Conservation (phyloP, 2,888 invertebrate genomes). For the Megalurothrips usitatus region DNA sequence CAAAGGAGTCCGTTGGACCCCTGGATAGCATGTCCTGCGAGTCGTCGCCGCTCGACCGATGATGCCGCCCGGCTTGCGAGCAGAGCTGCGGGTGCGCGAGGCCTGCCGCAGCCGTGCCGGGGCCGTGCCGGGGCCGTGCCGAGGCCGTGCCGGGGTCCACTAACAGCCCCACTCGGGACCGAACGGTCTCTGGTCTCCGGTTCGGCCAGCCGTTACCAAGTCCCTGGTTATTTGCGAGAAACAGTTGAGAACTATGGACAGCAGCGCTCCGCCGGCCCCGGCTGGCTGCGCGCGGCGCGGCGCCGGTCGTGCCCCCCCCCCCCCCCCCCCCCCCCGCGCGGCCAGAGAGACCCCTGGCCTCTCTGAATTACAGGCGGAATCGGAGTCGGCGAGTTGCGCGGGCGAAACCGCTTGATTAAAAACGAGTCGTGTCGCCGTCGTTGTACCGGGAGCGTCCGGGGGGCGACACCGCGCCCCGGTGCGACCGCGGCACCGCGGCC, state of each 20-base stretch:
- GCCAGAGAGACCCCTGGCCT: too few species aligned
- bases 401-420: too few species aligned
- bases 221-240: neutral
- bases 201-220: neutral
- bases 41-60: neutral
- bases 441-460: too few species aligned
- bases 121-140: neutral
- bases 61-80: neutral
- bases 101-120: neutral
- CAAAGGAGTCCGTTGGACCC: neutral
- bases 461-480: too few species aligned
- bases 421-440: too few species aligned
- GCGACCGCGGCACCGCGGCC: too few species aligned
- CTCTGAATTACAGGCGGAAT: too few species aligned
- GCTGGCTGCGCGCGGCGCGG: neutral
- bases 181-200: neutral
- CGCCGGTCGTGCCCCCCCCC: too few species aligned
- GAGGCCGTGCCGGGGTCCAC: neutral
- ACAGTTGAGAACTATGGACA: neutral
- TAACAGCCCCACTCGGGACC: too few species aligned
- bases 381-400: too few species aligned
- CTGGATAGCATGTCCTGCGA: too few species aligned
- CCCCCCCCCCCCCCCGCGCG: too few species aligned
- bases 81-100: neutral
- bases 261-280: neutral